These are phyloP conservation scores for Caenorhabditis japonica DNA, from an alignment of 2,888 invertebrate species.

Conservation along the genomic window DNA sequence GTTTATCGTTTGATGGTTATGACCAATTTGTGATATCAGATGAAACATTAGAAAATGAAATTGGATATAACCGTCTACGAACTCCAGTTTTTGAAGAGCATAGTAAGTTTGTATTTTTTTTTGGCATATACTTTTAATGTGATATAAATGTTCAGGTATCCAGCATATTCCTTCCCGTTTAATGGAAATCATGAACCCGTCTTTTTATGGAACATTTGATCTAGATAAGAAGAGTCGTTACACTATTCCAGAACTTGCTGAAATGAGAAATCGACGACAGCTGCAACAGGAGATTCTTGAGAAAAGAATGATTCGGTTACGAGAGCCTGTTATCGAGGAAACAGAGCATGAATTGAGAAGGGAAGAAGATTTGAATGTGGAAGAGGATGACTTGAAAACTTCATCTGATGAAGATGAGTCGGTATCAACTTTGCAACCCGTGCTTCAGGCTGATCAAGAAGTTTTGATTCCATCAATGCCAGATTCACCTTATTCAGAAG, in stretches of 20 bases:
- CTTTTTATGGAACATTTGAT: constrained; percentile 2
- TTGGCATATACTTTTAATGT: too few relatives aligned
- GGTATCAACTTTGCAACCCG: too few relatives aligned
- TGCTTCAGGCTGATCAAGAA: too few relatives aligned
- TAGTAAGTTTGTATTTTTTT: constrained; percentile 8
- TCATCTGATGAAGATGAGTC: constrained; percentile 15
- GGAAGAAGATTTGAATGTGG: constrained; percentile 11
- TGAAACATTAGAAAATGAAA: too few relatives aligned
- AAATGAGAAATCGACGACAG: constrained; percentile 18
- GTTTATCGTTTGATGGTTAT: too few relatives aligned
- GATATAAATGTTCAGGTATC: constrained; percentile 28
- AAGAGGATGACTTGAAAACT: constrained; percentile 26
- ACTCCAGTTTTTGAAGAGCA: constrained; percentile 18
- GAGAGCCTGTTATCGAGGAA: constrained; percentile 20
- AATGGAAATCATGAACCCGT: constrained; percentile 4
- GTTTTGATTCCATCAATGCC: too few relatives aligned
- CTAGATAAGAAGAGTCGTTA: not conserved
- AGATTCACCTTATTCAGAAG: too few relatives aligned
- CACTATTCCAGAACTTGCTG: not conserved
- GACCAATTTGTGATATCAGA: too few relatives aligned
- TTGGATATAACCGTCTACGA: not conserved
- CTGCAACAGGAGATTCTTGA: constrained; percentile 21
- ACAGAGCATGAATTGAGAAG: constrained; percentile 2
- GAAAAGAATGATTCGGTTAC: constrained; percentile 19
- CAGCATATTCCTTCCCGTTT: constrained; percentile 5